Conservation (phyloP, 2,888 invertebrate species). For the Oxytorus armatus region DNA sequence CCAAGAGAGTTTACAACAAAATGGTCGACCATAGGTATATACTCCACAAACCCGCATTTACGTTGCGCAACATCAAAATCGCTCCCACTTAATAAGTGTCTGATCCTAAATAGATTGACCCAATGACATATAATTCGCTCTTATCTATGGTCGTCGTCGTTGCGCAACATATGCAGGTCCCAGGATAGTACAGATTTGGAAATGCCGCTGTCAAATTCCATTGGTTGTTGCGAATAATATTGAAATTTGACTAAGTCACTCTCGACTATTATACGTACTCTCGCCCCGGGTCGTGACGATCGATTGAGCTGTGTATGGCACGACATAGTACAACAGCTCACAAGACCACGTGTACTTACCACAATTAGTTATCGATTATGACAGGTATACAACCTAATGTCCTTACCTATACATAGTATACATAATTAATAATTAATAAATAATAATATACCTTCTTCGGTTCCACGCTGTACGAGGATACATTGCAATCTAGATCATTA, state of each 20-base stretch:
- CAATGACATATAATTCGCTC: slow-evolving; percentile 79
- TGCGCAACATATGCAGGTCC: slow-evolving; percentile 60
- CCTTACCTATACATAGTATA: background rate
- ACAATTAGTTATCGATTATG: slow-evolving; percentile 3
- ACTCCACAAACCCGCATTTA: slow-evolving; percentile 4
- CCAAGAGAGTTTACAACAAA: slow-evolving; percentile 63
- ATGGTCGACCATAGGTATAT: slow-evolving; percentile 69
- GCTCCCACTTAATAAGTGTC: slow-evolving; percentile 76
- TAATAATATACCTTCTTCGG: background rate
- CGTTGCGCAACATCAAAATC: slow-evolving; percentile 71
- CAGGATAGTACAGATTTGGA: slow-evolving; percentile 39
- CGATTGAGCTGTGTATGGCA: slow-evolving; percentile 6
- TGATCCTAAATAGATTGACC: slow-evolving; percentile 81
- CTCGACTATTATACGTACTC: background rate
- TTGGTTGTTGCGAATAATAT: background rate
- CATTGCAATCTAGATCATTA: background rate
- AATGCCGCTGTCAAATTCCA: background rate
- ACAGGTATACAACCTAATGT: background rate
- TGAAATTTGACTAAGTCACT: background rate
- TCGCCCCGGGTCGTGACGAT: slow-evolving; percentile 21
- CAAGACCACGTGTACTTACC: background rate
- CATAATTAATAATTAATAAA: background rate
- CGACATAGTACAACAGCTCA: background rate
- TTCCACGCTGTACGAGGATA: background rate
- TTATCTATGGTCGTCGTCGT: slow-evolving; percentile 70